phyloP scores from a whole-genome alignment of 2,888 invertebrate species.

The Coecobrya sp. region DNA sequence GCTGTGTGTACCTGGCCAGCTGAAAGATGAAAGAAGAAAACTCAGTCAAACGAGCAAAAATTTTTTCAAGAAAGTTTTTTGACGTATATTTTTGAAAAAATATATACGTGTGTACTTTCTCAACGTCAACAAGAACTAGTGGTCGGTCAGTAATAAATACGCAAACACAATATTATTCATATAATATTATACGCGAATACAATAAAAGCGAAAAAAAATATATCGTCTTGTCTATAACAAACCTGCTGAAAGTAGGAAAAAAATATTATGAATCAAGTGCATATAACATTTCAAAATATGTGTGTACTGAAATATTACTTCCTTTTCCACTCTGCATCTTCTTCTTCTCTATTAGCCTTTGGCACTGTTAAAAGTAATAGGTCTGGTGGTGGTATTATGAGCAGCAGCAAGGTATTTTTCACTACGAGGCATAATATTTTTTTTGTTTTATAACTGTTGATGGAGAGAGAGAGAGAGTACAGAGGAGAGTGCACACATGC shows the following conservation, averaged over 20 bases:
- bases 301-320: conserved; percentile 66
- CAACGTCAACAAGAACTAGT: conserved; percentile 32
- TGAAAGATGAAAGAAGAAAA: conserved; percentile 55
- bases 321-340: conserved; percentile 50
- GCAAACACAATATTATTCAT: not conserved
- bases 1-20: conserved; percentile 47
- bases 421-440: conserved; percentile 43
- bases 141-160: conserved; percentile 21
- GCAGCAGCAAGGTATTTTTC: conserved; percentile 57
- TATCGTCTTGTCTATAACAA: not conserved
- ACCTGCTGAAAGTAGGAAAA: conserved; percentile 17
- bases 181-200: not conserved
- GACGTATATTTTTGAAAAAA: conserved; percentile 43
- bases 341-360: conserved; percentile 72
- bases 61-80: conserved; percentile 58
- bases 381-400: conserved; percentile 65
- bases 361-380: conserved; percentile 76
- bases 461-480: conserved; percentile 3
- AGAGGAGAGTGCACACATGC: conserved; percentile 12
- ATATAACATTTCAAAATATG: conserved; percentile 8
- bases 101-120: conserved; percentile 36
- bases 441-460: conserved; percentile 49
- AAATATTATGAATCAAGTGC: conserved; percentile 30
- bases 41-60: conserved; percentile 55
- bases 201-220: conserved; percentile 1